Evolutionary conservation across 2,797 vertebrate species (phyloP).

Genomic region (Liasis olivaceus): DNA sequence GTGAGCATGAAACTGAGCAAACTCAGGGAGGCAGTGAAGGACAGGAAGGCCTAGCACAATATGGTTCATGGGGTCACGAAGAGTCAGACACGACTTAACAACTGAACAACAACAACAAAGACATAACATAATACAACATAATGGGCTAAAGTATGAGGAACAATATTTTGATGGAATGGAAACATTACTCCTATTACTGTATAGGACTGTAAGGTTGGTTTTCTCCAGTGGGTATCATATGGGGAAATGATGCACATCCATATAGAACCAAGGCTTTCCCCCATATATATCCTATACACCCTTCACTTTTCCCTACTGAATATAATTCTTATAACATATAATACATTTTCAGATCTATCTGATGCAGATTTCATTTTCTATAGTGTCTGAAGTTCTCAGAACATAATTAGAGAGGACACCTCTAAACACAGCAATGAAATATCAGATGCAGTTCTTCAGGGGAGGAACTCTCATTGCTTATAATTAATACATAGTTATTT

Average conservation of each 20-base stretch:
- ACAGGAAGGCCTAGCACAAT: too few species aligned
- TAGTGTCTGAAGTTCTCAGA: background rate
- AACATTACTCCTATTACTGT: background rate
- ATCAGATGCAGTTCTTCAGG: background rate
- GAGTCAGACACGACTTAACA: too few species aligned
- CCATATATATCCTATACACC: background rate
- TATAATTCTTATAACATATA: background rate
- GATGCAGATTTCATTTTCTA: background rate
- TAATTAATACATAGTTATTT: slow-evolving; percentile 5
- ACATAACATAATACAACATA: background rate
- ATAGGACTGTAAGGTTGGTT: too few species aligned
- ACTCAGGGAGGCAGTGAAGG: too few species aligned
- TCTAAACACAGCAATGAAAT: slow-evolving; percentile 5
- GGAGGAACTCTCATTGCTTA: background rate
- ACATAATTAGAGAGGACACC: background rate
- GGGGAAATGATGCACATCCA: background rate
- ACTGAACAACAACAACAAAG: background rate
- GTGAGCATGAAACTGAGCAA: too few species aligned
- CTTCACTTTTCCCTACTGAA: too few species aligned
- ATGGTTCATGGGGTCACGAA: too few species aligned
- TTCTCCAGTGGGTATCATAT: background rate
- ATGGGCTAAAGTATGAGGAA: background rate
- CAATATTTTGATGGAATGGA: background rate
- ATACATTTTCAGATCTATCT: background rate
- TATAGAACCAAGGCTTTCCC: background rate